phyloP scores from a whole-genome alignment of 2,888 invertebrate genomes.

The Cheilosia urbana region DNA sequence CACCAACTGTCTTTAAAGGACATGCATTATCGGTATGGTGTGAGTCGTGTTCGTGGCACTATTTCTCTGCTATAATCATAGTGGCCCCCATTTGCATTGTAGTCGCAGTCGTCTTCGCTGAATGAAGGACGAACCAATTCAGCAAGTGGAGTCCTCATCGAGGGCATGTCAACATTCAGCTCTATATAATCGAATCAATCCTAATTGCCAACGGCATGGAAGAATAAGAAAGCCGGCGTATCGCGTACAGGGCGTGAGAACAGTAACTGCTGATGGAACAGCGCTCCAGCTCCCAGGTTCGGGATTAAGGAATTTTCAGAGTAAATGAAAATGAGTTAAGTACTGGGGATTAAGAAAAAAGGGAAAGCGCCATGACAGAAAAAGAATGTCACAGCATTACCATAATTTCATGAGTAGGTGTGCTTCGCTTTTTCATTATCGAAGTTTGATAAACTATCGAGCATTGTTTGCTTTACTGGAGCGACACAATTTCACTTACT shows the following conservation, averaged over 20 bases:
- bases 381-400: slow-evolving; percentile 36
- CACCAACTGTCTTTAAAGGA: not conserved
- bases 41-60: not conserved
- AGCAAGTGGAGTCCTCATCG: not conserved
- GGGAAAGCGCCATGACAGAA: slow-evolving; percentile 6
- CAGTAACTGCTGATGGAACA: slow-evolving; percentile 46
- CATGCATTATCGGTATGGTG: slow-evolving; percentile 8
- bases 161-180: slow-evolving; percentile 37
- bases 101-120: slow-evolving; percentile 8
- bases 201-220: slow-evolving; percentile 46
- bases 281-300: not conserved
- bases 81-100: slow-evolving; percentile 41
- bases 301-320: slow-evolving; percentile 30
- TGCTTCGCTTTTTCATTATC: no score
- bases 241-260: slow-evolving; percentile 44
- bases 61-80: slow-evolving; percentile 34
- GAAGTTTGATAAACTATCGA: no score
- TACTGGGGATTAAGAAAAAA: slow-evolving; percentile 40
- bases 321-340: slow-evolving; percentile 66
- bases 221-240: slow-evolving; percentile 39
- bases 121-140: not conserved
- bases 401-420: slow-evolving; percentile 34
- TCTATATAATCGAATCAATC: slow-evolving; percentile 71
- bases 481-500: no score
- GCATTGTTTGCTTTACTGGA: no score